These are phyloP conservation scores for Caenorhabditis inopinata DNA, from an alignment of 1,140 invertebrate species.

Conservation along the genomic window DNA sequence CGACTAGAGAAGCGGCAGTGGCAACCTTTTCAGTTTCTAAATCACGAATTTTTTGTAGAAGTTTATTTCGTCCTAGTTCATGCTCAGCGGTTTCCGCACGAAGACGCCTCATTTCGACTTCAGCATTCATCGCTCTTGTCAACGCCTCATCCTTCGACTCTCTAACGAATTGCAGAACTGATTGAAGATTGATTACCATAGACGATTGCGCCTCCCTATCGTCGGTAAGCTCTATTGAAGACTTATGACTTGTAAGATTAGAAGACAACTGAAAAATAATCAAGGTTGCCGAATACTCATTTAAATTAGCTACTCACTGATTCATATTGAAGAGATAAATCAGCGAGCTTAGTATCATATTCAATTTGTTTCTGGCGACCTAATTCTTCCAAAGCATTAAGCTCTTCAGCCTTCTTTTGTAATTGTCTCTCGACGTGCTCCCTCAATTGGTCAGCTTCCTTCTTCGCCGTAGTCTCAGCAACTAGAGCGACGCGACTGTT, in stretches of 20 bases:
- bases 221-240: background rate
- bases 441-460: background rate
- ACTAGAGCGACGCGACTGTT: background rate
- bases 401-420: background rate
- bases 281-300: background rate
- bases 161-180: background rate
- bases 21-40: constrained; percentile 25
- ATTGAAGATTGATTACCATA: background rate
- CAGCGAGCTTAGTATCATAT: background rate
- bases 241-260: background rate
- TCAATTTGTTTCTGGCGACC: background rate
- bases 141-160: background rate
- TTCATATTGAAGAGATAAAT: background rate
- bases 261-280: background rate
- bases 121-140: constrained; percentile 15
- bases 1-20: background rate
- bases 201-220: background rate
- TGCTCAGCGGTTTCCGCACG: background rate
- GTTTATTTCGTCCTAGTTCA: background rate
- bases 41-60: background rate
- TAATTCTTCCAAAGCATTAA: background rate
- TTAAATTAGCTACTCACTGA: background rate
- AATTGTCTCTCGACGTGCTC: background rate
- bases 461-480: background rate
- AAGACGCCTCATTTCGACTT: constrained; percentile 27